Evolutionary conservation across 2,888 invertebrate species (phyloP).

Genomic region (Xestoiulus laeticollis): DNA sequence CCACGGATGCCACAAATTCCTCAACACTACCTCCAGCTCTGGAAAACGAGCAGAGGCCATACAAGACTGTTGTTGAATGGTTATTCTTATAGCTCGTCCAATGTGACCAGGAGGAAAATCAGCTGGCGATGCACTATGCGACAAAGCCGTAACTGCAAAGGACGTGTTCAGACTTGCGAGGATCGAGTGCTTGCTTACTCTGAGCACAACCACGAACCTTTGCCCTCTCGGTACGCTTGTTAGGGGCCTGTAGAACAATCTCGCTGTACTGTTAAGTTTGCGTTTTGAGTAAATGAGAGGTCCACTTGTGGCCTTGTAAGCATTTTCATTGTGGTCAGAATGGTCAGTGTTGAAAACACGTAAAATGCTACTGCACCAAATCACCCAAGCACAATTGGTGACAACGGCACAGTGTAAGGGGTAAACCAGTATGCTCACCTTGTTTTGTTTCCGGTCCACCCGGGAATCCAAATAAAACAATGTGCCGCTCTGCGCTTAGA

Average conservation of each 20-base stretch:
- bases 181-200: background rate
- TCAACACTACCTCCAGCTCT: background rate
- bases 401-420: too few relatives aligned
- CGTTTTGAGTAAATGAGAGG: too few relatives aligned
- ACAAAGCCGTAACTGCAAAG: background rate
- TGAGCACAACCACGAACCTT: conserved; percentile 2
- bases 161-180: background rate
- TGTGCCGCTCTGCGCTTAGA: too few relatives aligned
- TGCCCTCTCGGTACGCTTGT: background rate
- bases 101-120: background rate
- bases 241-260: background rate
- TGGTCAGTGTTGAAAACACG: too few relatives aligned
- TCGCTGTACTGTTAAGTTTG: background rate
- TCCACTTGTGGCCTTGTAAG: too few relatives aligned
- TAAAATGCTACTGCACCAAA: too few relatives aligned
- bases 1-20: background rate
- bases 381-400: too few relatives aligned
- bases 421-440: too few relatives aligned
- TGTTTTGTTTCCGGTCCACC: too few relatives aligned
- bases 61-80: background rate
- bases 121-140: conserved; percentile 1
- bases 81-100: background rate
- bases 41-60: background rate
- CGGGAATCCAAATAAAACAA: too few relatives aligned
- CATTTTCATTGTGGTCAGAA: too few relatives aligned